A percentile compares a stretch with the other conserved stretches of the same genome.
Evolutionary conservation across 2,113 vertebrate species (phyloP).

Genomic region (Microcebus jonahi): DNA sequence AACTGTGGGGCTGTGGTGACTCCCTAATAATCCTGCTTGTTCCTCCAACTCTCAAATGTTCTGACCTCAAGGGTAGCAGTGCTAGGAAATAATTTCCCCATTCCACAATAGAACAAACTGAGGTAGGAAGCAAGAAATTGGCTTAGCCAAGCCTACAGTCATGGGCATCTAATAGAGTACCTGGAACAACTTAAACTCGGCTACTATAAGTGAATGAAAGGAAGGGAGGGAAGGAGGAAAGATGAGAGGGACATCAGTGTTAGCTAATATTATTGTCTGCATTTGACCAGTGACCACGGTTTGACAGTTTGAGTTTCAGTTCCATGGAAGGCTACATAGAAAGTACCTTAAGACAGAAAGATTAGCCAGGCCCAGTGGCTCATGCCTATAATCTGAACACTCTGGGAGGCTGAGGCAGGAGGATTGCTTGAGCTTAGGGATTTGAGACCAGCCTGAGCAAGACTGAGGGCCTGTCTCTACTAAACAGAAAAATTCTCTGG

Average conservation of each 20-base stretch:
- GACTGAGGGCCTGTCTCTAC: too few relatives aligned
- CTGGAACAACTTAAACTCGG: neutral
- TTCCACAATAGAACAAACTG: neutral
- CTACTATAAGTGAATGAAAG: neutral
- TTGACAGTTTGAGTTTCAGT: neutral
- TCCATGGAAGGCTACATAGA: neutral
- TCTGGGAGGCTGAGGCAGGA: too few relatives aligned
- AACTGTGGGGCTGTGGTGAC: neutral
- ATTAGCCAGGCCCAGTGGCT: neutral
- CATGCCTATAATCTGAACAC: too few relatives aligned
- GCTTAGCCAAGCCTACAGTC: neutral
- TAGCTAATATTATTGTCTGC: neutral
- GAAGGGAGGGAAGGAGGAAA: neutral
- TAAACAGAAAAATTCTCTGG: too few relatives aligned
- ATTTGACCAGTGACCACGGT: neutral
- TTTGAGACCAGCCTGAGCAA: too few relatives aligned
- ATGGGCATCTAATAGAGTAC: neutral
- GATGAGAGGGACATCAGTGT: neutral
- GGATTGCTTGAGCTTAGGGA: too few relatives aligned
- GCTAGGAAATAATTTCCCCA: neutral
- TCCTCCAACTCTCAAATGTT: neutral
- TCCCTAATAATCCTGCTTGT: neutral
- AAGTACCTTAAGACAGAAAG: neutral
- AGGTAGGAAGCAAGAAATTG: neutral
- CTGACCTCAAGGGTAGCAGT: neutral